Evolutionary conservation across 1,140 invertebrate species (phyloP).

Genomic region (Bombus confusus): DNA sequence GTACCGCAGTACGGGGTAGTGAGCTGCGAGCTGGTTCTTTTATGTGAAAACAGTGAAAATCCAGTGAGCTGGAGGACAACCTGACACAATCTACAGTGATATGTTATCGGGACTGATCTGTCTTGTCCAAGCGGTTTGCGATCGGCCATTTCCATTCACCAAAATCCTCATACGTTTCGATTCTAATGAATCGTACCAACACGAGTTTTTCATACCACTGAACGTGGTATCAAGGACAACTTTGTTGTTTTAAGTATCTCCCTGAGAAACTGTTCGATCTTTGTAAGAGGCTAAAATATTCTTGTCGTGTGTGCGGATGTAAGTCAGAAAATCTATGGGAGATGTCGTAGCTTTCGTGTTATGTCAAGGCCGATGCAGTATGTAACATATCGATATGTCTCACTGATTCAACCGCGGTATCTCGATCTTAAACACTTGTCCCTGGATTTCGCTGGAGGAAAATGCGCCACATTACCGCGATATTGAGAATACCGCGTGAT

Average conservation of each 20-base stretch:
- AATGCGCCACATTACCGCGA: not conserved
- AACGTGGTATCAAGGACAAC: not conserved
- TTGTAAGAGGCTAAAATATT: no score
- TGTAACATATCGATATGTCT: slow-evolving; percentile 10
- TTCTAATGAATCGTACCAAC: not conserved
- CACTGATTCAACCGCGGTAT: not conserved
- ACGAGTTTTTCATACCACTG: not conserved
- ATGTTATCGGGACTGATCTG: not conserved
- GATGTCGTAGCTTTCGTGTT: not conserved
- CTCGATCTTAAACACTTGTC: not conserved
- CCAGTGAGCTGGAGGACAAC: slow-evolving; percentile 9
- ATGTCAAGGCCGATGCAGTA: slow-evolving; percentile 65
- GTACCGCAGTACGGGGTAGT: slow-evolving; percentile 78
- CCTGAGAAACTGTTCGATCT: not conserved
- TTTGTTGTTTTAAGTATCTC: not conserved
- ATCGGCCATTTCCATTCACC: slow-evolving; percentile 46
- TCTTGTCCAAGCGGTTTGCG: slow-evolving; percentile 2
- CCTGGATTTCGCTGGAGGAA: no score
- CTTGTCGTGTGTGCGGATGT: not conserved
- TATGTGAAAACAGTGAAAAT: slow-evolving; percentile 58
- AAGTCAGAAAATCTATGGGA: not conserved
- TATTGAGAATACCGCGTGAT: not conserved
- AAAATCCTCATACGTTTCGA: slow-evolving; percentile 6
- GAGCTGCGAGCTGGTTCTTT: slow-evolving; percentile 70
- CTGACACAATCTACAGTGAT: not conserved